Evolutionary conservation across 2,797 vertebrate species (phyloP), one percentile per base, ranked within the genome.

Genomic region (Neoniphon sammara): DNA sequence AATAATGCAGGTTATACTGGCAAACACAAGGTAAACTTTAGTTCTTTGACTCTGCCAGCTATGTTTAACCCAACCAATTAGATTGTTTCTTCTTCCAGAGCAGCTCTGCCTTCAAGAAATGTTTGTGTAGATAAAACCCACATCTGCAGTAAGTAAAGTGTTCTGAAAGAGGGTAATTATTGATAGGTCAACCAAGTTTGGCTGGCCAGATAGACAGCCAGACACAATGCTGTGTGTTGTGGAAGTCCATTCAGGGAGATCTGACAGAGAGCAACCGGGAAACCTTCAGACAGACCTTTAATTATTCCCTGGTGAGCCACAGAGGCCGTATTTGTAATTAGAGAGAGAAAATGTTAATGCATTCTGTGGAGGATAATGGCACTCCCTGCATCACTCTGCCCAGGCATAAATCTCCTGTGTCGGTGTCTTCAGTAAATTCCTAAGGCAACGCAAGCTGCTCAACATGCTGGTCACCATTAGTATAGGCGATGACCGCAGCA

Each of bases 271-370:
- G 76, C 60, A 63, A 82, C 81, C 75, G 70, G 80, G 73, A 83
- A 84, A 82, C 82, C 81, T 85, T 73, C 71, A 68, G 55, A 73
- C 75, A 72, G 81, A 76, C 78, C 73, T 76, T 75, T 89, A 88
- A 90, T 86, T 87, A 89, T 83, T 77, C 60, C n/a, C 44, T 55
- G 52, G 81, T 77, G 83, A 85, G 74, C 70, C 50, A 77, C 66
- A 75, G 70, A 82, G 76, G 66, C 65, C 65, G 56, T 80, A 73
- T 80, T 76, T 85, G 83, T 87, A 88, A 91, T 91, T 91, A 89
- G 70, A 84, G 59, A 70, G 78, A 76, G 77, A 73, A 88, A 89
- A 91, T 91, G 83, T 89, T 88, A 90, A 92, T 89, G 82, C 76
- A 83, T 89, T 91, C 85, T 80, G 70, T 86, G 73, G 66, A 78